These are phyloP conservation scores for Cotesia chilonis DNA, from an alignment of 1,140 invertebrate genomes.

Conservation along the genomic window DNA sequence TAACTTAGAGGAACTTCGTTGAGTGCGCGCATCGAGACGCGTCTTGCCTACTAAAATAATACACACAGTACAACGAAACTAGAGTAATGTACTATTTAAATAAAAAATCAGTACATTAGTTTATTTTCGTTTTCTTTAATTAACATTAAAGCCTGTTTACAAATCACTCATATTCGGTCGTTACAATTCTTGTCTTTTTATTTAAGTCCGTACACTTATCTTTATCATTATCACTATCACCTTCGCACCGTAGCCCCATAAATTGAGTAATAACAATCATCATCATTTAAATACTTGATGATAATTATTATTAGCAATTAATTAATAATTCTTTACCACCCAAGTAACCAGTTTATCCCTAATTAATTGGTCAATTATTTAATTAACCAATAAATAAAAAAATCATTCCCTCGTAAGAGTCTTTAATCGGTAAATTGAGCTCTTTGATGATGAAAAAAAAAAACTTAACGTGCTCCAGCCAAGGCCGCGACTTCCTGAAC, in stretches of 20 bases:
- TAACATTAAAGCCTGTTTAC: slow-evolving; percentile 28
- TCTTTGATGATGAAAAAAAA: background rate
- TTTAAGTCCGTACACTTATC: slow-evolving; percentile 23
- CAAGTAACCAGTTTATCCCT: slow-evolving; percentile 1
- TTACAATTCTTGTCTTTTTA: background rate
- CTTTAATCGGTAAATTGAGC: background rate
- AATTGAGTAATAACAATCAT: no score
- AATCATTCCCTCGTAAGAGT: background rate
- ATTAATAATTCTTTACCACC: slow-evolving; percentile 18
- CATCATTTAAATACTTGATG: no score
- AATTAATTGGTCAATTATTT: no score
- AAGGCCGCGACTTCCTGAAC: slow-evolving; percentile 58
- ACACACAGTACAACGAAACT: slow-evolving; percentile 26
- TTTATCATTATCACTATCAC: slow-evolving; percentile 16
- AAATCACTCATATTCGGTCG: slow-evolving; percentile 28
- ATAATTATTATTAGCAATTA: background rate
- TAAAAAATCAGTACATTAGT: slow-evolving; percentile 8
- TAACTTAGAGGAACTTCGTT: slow-evolving; percentile 38
- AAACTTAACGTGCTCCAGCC: slow-evolving; percentile 53
- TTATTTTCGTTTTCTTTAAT: slow-evolving; percentile 13
- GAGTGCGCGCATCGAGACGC: slow-evolving; percentile 33
- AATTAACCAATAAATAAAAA: background rate
- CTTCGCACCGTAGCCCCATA: background rate
- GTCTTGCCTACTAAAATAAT: slow-evolving; percentile 38
- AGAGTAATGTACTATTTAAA: slow-evolving; percentile 12